These are phyloP conservation scores for Rhinolophus sinicus DNA, from an alignment of 2,113 vertebrate species.

Conservation along the genomic window DNA sequence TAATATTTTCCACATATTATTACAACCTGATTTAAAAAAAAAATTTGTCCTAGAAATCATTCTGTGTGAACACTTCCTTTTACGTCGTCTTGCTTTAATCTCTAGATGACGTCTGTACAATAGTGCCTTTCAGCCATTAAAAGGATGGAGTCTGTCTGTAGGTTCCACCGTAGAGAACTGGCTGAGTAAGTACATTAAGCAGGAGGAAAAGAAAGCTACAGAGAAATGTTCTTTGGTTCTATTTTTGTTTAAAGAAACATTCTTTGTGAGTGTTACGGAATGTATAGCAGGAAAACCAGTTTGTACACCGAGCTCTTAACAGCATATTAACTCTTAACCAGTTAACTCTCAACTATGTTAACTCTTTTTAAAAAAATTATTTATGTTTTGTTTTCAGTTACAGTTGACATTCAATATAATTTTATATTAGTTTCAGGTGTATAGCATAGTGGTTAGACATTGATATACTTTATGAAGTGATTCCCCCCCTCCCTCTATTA, in stretches of 20 bases:
- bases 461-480: too few species aligned
- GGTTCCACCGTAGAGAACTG: background rate
- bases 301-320: background rate
- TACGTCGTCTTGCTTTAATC: background rate
- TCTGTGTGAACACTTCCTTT: background rate
- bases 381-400: too few species aligned
- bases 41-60: background rate
- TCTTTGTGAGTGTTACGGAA: background rate
- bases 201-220: background rate
- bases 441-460: too few species aligned
- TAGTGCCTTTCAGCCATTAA: background rate
- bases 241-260: background rate
- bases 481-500: too few species aligned
- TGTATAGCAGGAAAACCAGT: background rate
- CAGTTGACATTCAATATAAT: too few species aligned
- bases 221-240: background rate
- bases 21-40: background rate
- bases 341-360: background rate
- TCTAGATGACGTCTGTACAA: background rate
- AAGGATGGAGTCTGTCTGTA: background rate
- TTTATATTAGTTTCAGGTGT: too few species aligned
- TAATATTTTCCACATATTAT: background rate
- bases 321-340: background rate
- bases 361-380: background rate
- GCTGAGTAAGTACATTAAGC: background rate